Base-by-base conservation (phyloP, 2,888 invertebrate genomes). In the Lasioglossum leucozonium region DNA sequence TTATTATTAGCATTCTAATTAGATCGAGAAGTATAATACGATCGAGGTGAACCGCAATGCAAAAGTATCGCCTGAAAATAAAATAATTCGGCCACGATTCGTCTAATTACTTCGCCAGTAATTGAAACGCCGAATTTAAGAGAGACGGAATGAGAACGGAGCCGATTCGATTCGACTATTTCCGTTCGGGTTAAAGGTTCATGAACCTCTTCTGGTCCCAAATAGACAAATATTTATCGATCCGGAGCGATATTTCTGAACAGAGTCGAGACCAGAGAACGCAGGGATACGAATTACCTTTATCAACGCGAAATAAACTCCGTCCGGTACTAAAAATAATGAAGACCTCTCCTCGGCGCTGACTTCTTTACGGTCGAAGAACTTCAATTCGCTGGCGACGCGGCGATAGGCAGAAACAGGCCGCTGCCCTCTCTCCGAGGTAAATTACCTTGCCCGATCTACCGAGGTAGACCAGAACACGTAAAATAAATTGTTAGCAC, bases 111-210 rank as follows among this genome's bases (percentile, higher is more conserved):
- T 74, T n/a, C n/a, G 37, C 79, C 77, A 80, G 78, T 77, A 42
- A 78, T 82, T 87, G 74, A 87, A 88, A 40, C 65, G 72, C 72
- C 67, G 55, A 71, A 44, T 89, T 89, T 79, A 84, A 55, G 74
- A 77, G 79, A 87, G 65, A 47, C 76, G 65, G 79, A 87, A 89
- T 81, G 73, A 75, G 85, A 89, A 62, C 87, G 75, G 65, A 87
- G 85, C 84, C 81, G 84, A 80, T 77, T 87, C 74, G 74, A 83
- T 79, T 89, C 79, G 71, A 71, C 87, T 89, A 92, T 92, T 90
- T 89, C 85, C 80, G 80, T 81, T 85, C 85, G 77, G 91, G 88
- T 88, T 89, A 91, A 90, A 81, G 89, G 92, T 92, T 92, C 91
- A 90, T 90, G 84, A 88, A 91, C 90, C 92, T 88, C 81, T 67